These are phyloP conservation scores for Gobio occitaniae DNA, from an alignment of 2,797 vertebrate species.

Conservation along the genomic window DNA sequence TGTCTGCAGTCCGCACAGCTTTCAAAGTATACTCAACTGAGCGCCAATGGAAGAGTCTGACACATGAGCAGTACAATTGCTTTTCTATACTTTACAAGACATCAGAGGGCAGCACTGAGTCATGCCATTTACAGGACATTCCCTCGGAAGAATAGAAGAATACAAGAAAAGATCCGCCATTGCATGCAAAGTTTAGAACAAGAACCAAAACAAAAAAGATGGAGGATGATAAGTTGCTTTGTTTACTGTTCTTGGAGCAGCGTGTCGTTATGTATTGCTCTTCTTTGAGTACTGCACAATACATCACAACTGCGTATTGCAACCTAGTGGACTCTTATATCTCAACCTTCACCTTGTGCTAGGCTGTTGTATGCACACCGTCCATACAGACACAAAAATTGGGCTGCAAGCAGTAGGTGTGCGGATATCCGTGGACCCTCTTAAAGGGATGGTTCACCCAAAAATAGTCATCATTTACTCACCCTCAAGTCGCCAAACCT, in stretches of 20 bases:
- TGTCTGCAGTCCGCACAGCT: too few relatives aligned
- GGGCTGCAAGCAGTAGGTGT: too few relatives aligned
- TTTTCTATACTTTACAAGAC: neutral
- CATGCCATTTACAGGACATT: neutral
- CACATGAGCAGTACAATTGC: neutral
- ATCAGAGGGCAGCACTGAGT: neutral
- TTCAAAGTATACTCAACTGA: too few relatives aligned
- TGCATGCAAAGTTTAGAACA: neutral
- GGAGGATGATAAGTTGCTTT: neutral
- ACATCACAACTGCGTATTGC: neutral
- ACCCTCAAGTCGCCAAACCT: too few relatives aligned
- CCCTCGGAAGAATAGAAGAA: neutral
- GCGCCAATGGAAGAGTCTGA: neutral
- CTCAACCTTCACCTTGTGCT: neutral
- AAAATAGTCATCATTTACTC: too few relatives aligned
- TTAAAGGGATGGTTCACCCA: too few relatives aligned
- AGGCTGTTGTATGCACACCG: too few relatives aligned
- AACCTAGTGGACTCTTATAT: neutral
- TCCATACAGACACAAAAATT: too few relatives aligned
- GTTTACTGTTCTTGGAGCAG: neutral
- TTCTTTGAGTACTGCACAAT: neutral
- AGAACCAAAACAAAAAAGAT: neutral
- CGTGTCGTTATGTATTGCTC: neutral
- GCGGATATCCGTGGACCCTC: too few relatives aligned
- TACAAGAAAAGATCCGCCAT: neutral